Conservation (phyloP, 2,888 invertebrate species). For the Caenorhabditis sinica region DNA sequence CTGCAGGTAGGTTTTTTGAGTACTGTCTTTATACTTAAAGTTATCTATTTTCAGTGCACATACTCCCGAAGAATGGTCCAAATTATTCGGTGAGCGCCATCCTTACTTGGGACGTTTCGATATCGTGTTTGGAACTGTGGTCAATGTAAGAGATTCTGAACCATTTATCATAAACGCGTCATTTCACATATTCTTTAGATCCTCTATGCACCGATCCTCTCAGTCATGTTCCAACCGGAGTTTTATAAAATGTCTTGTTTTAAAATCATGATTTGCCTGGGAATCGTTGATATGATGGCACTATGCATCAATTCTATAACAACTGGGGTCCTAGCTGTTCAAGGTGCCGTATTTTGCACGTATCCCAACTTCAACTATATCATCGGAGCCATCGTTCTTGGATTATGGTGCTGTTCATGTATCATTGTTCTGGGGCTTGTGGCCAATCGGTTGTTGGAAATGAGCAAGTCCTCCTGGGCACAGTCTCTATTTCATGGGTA, state of each 20-base stretch:
- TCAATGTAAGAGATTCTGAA: background rate
- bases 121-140: slow-evolving; percentile 3
- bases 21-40: background rate
- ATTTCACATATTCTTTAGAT: slow-evolving; percentile 25
- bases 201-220: slow-evolving; percentile 27
- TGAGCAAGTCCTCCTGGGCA: background rate
- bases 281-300: slow-evolving; percentile 34
- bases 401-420: slow-evolving; percentile 49
- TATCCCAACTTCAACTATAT: slow-evolving; percentile 42
- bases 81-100: slow-evolving; percentile 6
- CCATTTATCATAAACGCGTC: no score
- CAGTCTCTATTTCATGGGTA: slow-evolving; percentile 25
- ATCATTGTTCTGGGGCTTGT: slow-evolving; percentile 22
- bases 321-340: slow-evolving; percentile 19
- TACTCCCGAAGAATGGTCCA: slow-evolving; percentile 14
- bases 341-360: slow-evolving; percentile 37
- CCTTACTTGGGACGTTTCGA: background rate
- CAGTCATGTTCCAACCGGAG: slow-evolving; percentile 24
- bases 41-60: slow-evolving; percentile 20
- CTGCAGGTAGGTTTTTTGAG: background rate
- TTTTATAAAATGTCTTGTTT: slow-evolving; percentile 34
- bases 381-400: slow-evolving; percentile 8
- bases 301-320: slow-evolving; percentile 27
- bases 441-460: slow-evolving; percentile 30
- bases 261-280: slow-evolving; percentile 45